Evolutionary conservation across 2,797 vertebrate species (phyloP).

Genomic region (Sternotherus odoratus): DNA sequence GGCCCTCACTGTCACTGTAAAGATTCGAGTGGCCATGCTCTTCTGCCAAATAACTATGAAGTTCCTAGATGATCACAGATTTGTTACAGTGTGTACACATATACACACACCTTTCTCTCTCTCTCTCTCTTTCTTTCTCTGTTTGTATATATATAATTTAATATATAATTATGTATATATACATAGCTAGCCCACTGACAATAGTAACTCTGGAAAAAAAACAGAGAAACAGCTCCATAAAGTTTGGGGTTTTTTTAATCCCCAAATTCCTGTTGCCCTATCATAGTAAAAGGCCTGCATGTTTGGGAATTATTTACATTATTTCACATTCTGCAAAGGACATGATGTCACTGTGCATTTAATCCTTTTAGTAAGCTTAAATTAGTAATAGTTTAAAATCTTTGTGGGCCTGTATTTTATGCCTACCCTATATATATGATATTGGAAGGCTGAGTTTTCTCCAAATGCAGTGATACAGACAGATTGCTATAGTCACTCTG

Average conservation of each 20-base stretch:
- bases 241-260: conserved; percentile 45
- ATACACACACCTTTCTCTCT: background rate
- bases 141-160: no score
- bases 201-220: background rate
- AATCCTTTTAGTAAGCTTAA: conserved; percentile 32
- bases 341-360: background rate
- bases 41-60: background rate
- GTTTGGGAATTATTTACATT: conserved; percentile 39
- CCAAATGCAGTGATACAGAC: background rate
- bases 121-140: no score
- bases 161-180: no score
- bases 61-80: rapidly evolving
- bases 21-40: background rate
- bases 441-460: conserved; percentile 33
- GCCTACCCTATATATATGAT: conserved; percentile 55
- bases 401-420: conserved; percentile 41
- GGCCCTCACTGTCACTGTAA: rapidly evolving
- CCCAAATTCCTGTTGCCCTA: background rate
- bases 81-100: rapidly evolving
- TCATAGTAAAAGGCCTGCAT: background rate
- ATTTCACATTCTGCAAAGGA: background rate
- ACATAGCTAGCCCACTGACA: background rate
- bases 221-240: background rate
- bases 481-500: conserved; percentile 54
- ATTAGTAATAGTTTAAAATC: conserved; percentile 47